Evolutionary conservation across 92 coral and sea anemone genomes (phyloP).

Genomic region (Epizoanthus illoricatus): DNA sequence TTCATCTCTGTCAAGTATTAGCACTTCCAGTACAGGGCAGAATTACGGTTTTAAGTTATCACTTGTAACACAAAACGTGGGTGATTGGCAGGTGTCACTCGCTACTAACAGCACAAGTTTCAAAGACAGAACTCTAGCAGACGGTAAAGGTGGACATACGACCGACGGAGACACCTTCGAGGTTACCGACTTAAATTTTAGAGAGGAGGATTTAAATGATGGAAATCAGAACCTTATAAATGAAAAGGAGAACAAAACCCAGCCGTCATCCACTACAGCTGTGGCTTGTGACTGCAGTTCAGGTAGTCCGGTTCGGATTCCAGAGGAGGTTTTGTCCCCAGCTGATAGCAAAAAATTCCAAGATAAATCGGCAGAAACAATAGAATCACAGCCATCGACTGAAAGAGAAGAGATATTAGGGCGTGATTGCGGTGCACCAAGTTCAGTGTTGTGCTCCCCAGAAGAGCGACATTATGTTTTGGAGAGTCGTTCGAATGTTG

Average conservation of each 20-base stretch:
- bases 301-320: not conserved
- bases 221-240: not conserved
- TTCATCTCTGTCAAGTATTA: constrained; percentile 18
- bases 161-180: not conserved
- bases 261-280: not conserved
- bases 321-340: not conserved
- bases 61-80: constrained; percentile 5
- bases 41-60: constrained; percentile 14
- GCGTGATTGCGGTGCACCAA: not conserved
- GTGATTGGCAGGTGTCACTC: constrained; percentile 1
- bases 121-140: not conserved
- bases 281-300: not conserved
- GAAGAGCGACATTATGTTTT: not conserved
- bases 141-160: not conserved
- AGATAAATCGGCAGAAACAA: not conserved
- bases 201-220: not conserved
- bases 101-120: not conserved
- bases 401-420: not conserved
- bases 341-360: constrained; percentile 8
- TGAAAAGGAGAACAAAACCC: not conserved
- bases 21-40: constrained; percentile 3
- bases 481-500: not conserved
- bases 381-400: not conserved
- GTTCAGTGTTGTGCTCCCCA: not conserved
- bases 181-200: not conserved